Conservation (phyloP, 2,113 vertebrate species). For the Egretta garzetta region DNA sequence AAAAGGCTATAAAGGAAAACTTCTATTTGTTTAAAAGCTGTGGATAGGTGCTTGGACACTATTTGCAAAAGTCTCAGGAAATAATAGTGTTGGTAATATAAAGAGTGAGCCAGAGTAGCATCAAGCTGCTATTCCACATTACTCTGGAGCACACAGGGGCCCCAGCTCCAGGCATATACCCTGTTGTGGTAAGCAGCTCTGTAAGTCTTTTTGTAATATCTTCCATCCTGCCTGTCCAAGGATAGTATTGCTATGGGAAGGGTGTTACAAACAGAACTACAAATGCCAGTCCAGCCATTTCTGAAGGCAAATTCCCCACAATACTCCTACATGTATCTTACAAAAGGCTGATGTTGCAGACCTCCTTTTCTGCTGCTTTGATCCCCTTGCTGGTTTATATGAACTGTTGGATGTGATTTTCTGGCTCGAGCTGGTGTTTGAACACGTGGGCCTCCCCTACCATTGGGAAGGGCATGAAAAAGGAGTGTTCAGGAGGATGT, state of each 20-base stretch:
- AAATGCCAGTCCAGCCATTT: not conserved
- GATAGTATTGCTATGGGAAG: not conserved
- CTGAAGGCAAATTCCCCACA: not conserved
- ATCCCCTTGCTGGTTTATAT: not conserved
- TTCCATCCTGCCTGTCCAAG: not conserved
- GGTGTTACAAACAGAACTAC: not conserved
- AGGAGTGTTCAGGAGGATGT: not conserved
- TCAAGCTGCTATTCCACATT: not conserved
- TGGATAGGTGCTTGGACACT: not conserved
- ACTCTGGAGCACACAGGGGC: not conserved
- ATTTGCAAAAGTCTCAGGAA: not conserved
- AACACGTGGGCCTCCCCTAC: not conserved
- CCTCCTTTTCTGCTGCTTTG: not conserved
- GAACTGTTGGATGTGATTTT: not conserved
- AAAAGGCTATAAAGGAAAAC: not conserved
- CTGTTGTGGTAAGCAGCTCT: not conserved
- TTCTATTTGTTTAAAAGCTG: not conserved
- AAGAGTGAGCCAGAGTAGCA: not conserved
- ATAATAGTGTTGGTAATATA: not conserved
- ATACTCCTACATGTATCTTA: not conserved
- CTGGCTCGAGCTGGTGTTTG: not conserved
- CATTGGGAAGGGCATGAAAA: not conserved
- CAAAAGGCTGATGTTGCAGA: not conserved
- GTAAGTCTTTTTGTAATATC: not conserved
- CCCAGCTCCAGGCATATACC: not conserved